Conservation (phyloP, 1,140 invertebrate species). For the Tyrophagus putrescentiae region DNA sequence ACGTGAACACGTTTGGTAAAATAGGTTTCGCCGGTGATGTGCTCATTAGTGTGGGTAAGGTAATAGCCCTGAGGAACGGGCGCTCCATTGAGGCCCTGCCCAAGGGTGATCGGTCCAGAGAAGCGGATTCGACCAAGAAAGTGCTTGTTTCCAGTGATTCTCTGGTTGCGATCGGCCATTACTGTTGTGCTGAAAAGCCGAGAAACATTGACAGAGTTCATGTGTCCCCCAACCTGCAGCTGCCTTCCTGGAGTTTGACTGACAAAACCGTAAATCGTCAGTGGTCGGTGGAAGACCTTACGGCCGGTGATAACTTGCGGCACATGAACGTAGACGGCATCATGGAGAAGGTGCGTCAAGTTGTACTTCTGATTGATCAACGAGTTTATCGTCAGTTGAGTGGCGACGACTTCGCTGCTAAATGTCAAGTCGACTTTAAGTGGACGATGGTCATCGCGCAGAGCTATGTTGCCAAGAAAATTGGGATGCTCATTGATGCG, state of each 20-base stretch:
- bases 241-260: not conserved
- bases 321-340: not conserved
- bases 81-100: not conserved
- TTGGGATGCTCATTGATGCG: not conserved
- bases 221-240: not conserved
- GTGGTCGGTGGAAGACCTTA: not conserved
- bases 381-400: not conserved
- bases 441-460: not conserved
- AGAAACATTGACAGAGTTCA: not conserved
- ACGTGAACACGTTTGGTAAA: not conserved
- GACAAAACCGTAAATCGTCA: conserved; percentile 7
- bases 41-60: not conserved
- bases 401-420: not conserved
- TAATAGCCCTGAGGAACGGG: not conserved
- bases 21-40: not conserved
- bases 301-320: not conserved
- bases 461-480: not conserved
- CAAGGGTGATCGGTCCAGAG: no score
- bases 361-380: not conserved
- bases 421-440: not conserved
- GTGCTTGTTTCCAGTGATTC: not conserved
- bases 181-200: not conserved
- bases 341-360: not conserved
- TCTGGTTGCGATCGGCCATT: not conserved
- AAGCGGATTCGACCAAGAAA: not conserved